Base-by-base conservation (phyloP, 1,140 invertebrate species). In the Neodiprion fabricii region DNA sequence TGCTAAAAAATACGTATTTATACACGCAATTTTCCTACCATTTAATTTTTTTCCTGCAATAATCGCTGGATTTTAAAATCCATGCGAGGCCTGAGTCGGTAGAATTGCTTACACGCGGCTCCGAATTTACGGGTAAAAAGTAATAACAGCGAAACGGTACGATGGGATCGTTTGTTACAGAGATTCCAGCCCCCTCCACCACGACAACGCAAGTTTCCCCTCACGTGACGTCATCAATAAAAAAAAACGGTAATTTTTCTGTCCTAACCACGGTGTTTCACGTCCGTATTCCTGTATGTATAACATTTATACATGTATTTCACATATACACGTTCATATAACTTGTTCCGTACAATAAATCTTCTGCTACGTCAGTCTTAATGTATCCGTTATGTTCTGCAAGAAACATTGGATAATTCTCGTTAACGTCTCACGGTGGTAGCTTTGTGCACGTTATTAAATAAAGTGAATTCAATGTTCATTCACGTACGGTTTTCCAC, bases 141-240 rank as follows among this genome's bases (percentile, higher is more conserved):
- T 40, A 40, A 40, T 40, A 40, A 40, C 28, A 17, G 11, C 53
- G 11, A 61, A 14, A 61, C 9, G 11, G 53, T 61, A 69, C 40
- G 67, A 47, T 47, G 11, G 21, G 8, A 69, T 50, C 48, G 74
- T 77, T 79, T 81, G 76, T 85, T 82, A 71, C 87, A 93, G 92
- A 93, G 89, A 93, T 93, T 82, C 91, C 92, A 53, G 91, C 92
- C n/a, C 92, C 92, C 23, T 92, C 92, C 10, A 93, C 92, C 5
- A 91, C 92, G 50, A 91, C 91, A 40, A 92, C 91, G 2, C 89
- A 89, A 21, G 78, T 87, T 47, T 89, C 90, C 12, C 87, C 88
- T 79, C 87, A 85, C 67, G 83, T 82, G 14, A 86, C 86, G 4
- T 80, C 80, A 12, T 79, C 81, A 11, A 76, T 80, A 61, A 85